Conservation (phyloP, 2,797 vertebrate genomes). For the Enteromius paludinosus region DNA sequence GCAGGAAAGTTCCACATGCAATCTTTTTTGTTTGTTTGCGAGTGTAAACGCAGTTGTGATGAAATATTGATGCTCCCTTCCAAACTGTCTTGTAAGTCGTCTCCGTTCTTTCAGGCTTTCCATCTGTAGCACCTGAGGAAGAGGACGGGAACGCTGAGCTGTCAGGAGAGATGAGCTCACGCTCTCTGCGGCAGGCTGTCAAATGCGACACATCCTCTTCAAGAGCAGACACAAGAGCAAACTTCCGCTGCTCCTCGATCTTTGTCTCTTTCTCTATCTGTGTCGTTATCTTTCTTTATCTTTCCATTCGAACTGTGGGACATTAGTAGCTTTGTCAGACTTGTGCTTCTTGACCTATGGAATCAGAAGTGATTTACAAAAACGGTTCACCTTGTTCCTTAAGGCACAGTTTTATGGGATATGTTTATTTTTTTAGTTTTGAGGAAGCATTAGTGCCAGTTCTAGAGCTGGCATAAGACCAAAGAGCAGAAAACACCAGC, state of each 20-base stretch:
- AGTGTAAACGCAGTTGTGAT: constrained; percentile 66
- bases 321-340: neutral
- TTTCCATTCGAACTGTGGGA: neutral
- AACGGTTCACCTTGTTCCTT: neutral
- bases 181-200: constrained; percentile 58
- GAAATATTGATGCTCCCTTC: constrained; percentile 65
- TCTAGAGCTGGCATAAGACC: neutral
- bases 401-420: neutral
- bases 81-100: constrained; percentile 67
- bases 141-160: constrained; percentile 57
- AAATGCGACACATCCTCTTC: constrained; percentile 60
- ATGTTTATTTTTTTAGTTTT: neutral
- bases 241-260: constrained; percentile 50
- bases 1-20: constrained; percentile 61
- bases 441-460: neutral
- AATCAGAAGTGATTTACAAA: neutral
- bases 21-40: constrained; percentile 64
- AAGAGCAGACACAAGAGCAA: constrained; percentile 54
- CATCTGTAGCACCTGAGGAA: constrained; percentile 68
- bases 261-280: constrained; percentile 22
- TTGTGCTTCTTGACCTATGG: neutral
- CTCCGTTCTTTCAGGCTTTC: constrained; percentile 63
- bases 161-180: constrained; percentile 63
- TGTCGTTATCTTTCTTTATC: neutral
- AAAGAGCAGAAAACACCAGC: neutral